Evolutionary conservation across 2,888 invertebrate genomes (phyloP).

Genomic region (Andrena bicolor): DNA sequence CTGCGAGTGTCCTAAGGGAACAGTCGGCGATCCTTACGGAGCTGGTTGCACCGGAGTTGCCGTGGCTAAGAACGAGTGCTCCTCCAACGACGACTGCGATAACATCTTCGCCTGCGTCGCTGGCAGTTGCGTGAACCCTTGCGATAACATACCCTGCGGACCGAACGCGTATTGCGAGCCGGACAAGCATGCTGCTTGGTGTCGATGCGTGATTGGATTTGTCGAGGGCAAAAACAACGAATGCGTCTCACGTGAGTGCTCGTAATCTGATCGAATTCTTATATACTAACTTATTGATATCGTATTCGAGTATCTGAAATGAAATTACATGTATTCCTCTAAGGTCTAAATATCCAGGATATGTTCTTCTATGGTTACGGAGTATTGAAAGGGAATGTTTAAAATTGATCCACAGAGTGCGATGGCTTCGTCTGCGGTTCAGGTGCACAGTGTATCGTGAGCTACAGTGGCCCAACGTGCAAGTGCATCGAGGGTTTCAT

Average conservation of each 20-base stretch:
- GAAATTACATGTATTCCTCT: too few species aligned
- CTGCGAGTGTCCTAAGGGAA: constrained; percentile 94
- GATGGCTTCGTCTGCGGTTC: constrained; percentile 91
- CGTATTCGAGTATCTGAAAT: not conserved
- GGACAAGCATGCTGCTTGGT: constrained; percentile 95
- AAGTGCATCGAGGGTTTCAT: constrained; percentile 94
- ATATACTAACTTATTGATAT: not conserved
- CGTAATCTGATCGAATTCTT: not conserved
- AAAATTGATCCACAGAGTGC: constrained; percentile 87
- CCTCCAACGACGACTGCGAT: constrained; percentile 91
- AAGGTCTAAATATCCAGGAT: too few species aligned
- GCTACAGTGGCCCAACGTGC: constrained; percentile 94
- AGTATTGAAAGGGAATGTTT: not conserved
- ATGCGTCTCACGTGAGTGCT: constrained; percentile 91
- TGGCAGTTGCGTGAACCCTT: constrained; percentile 93
- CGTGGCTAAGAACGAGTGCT: constrained; percentile 89
- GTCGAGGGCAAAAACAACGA: constrained; percentile 92
- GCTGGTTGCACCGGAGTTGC: constrained; percentile 89
- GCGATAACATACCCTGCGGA: constrained; percentile 92
- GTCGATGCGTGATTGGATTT: constrained; percentile 94
- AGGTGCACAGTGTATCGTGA: constrained; percentile 94
- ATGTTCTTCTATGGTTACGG: too few species aligned
- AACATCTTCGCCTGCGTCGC: constrained; percentile 92
- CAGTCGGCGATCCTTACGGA: constrained; percentile 94
- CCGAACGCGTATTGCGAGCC: constrained; percentile 95